Conservation (phyloP, 2,797 vertebrate genomes). For the Nyctalus aviator region DNA sequence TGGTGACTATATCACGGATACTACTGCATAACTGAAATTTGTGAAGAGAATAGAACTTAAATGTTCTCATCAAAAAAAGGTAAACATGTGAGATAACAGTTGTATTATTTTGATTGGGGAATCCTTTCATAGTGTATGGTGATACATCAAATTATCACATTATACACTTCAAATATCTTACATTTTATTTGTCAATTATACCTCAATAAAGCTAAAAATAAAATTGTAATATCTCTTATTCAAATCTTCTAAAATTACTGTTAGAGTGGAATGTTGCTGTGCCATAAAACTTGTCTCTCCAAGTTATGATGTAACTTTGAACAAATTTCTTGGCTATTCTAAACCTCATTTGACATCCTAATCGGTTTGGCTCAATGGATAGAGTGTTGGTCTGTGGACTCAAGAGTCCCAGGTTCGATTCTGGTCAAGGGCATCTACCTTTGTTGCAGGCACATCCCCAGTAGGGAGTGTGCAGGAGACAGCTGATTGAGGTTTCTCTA, state of each 20-base stretch:
- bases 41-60: neutral
- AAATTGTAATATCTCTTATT: neutral
- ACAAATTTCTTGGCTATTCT: neutral
- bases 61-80: neutral
- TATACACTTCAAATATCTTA: neutral
- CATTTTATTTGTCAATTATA: neutral
- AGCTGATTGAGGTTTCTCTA: no score
- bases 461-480: no score
- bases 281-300: neutral
- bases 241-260: constrained; percentile 25
- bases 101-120: neutral
- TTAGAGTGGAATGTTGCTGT: neutral
- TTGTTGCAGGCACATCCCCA: no score
- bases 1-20: neutral
- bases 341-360: neutral
- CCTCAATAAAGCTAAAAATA: constrained; percentile 2
- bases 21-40: neutral
- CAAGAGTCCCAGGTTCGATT: no score
- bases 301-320: neutral
- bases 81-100: neutral
- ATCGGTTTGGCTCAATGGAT: no score
- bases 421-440: no score
- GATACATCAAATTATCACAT: neutral
- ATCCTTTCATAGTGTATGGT: neutral
- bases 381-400: no score